Conservation (phyloP, 2,113 vertebrate species). For the Thamnophis sirtalis region DNA sequence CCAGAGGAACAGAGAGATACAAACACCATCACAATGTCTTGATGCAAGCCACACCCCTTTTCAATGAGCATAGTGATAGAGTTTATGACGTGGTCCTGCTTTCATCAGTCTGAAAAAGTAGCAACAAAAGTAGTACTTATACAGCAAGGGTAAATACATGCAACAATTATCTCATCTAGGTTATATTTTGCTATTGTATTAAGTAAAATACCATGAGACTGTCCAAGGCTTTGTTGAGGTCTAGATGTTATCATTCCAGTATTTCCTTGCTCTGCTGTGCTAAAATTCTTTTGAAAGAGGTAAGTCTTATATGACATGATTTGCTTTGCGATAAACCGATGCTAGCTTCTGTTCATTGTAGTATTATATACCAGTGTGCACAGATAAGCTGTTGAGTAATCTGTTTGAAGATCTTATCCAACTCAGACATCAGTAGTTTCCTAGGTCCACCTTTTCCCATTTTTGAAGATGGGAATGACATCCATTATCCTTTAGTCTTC, state of each 20-base stretch:
- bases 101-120: not conserved
- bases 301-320: not conserved
- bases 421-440: not conserved
- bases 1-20: not conserved
- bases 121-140: not conserved
- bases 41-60: not conserved
- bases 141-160: not conserved
- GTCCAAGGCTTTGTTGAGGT: not conserved
- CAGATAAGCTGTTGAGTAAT: not conserved
- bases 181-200: not conserved
- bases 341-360: not conserved
- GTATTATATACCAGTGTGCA: not conserved
- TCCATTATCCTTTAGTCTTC: not conserved
- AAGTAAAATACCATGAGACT: not conserved
- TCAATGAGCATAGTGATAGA: not conserved
- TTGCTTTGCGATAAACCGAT: not conserved
- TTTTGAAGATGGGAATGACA: not conserved
- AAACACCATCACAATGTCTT: not conserved
- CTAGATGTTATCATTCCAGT: not conserved
- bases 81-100: not conserved
- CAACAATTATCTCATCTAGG: not conserved
- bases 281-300: not conserved
- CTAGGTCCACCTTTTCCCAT: not conserved
- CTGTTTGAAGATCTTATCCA: not conserved
- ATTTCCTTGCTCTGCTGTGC: not conserved